Percentiles rank a stretch among this genome's conserved stretches.
Evolutionary conservation across 2,797 vertebrate genomes (phyloP).

Genomic region (Micropoecilia bifurca): DNA sequence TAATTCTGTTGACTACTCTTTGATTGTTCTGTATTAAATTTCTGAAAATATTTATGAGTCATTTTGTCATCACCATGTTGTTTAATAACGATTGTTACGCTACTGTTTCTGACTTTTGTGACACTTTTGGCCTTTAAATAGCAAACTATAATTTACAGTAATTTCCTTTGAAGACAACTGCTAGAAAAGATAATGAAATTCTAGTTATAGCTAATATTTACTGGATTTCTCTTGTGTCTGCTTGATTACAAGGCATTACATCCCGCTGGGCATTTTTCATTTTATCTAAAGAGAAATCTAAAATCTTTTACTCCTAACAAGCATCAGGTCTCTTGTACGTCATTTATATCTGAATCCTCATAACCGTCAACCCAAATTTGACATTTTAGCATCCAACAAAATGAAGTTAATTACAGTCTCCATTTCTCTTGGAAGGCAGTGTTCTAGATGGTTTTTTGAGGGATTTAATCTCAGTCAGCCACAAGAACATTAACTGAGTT

Average conservation of each 20-base stretch:
- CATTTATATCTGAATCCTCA: background rate
- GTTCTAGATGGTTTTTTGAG: background rate
- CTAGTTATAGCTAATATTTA: background rate
- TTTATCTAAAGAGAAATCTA: background rate
- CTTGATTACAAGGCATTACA: background rate
- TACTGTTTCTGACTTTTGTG: background rate
- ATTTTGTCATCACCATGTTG: background rate
- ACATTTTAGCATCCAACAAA: conserved; percentile 7
- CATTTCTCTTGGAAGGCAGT: conserved; percentile 9
- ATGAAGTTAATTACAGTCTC: background rate
- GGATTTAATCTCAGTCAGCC: conserved; percentile 26
- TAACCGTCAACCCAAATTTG: background rate
- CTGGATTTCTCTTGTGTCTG: background rate
- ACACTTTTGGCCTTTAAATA: background rate
- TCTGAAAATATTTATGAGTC: background rate
- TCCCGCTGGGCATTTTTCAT: background rate
- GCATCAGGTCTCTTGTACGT: background rate
- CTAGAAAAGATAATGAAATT: background rate
- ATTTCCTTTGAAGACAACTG: background rate
- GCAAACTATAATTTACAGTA: background rate
- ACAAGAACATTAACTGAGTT: conserved; percentile 15
- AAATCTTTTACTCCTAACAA: background rate
- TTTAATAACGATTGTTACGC: background rate
- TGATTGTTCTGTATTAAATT: background rate
- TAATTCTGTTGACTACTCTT: background rate